Base-by-base conservation (phyloP, 1,140 invertebrate genomes). In the Chironomus tepperi region DNA sequence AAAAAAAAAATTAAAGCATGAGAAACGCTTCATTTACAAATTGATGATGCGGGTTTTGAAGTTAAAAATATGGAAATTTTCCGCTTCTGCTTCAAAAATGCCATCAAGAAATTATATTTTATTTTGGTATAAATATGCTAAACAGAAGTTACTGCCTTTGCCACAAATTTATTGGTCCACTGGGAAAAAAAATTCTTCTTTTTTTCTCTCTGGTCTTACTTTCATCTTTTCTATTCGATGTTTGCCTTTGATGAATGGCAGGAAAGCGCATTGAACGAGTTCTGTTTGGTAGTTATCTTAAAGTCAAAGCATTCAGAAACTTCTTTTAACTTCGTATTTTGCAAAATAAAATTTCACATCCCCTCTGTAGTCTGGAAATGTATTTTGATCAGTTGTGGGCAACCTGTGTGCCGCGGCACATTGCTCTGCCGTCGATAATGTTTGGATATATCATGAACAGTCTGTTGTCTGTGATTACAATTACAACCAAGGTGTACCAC, bases 31-130 rank as follows among this genome's bases (percentile, higher is more conserved):
- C 47, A 15, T 9, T n/a, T n/a, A 57, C 12, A 57, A 57, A 57
- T 57, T 57, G 47, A 57, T 57, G 47, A 57, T 57, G 47, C 47
- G 47, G 47, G 47, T 57, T 34, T 57, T 57, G 47, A 57, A 57
- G 47, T 57, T 57, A n/a, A 57, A n/a, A 57, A n/a, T 57, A 57
- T 57, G 47, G 47, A 57, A 57, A 57, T 57, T 57, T 57, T 57
- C 12, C 47, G 12, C 47, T 15, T n/a, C n/a, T 15, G 12, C 10
- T 57, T 34, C 24, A 34, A 34, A 34, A 34, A 34, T 34, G 24
- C 24, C 24, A 34, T 34, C 24, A 34, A 34, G 24, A 34, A 34
- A 34, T 34, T 15, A 15, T 15, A 12, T n/a, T 47, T 15, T 12
- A 47, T 47, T 12, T n/a, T 57, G 7, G 12, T 57, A n/a, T 57